Evolutionary conservation across 2,113 vertebrate genomes (phyloP), one percentile per base, ranked within the genome.

Genomic region (Oryzias melastigma): DNA sequence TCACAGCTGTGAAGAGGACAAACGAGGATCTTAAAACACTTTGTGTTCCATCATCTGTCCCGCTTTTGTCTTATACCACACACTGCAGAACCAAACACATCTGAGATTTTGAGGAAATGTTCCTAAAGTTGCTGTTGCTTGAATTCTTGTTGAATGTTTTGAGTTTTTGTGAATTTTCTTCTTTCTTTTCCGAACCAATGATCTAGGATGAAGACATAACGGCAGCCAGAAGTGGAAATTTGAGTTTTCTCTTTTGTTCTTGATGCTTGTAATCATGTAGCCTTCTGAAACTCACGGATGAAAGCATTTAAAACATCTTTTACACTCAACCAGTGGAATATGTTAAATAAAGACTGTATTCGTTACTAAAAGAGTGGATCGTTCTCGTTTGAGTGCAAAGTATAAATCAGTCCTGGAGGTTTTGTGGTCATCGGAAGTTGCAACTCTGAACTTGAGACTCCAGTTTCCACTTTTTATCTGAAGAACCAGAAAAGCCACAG

Each of bases 401-500:
- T 12, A 35, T 35, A 35, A 35, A 35, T 35, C 35, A 35, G 35
- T 35, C 35, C 35, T 35, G 35, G 35, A 35, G 35, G 35, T 35
- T 35, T 35, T 35, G 35, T 35, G 35, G 35, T 35, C 35, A 35
- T 35, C 35, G 35, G 35, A 35, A 35, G 35, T 35, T 3, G 35
- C 35, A 12, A 8, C 35, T 3, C 35, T 35, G 35, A 35, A 29
- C 63, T 52, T 41, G 17, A 59, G 20, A 52, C 19, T 49, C 19
- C 0, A 18, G 4, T 19, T 20, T 53, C 16, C 27, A 42, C 17
- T 1, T 73, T 63, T 88, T 86, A 89, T 90, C 85, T 77, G 45
- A 61, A 49, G 25, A 65, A 61, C n/a, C 90, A 91, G 87, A 85
- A 49, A 87, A 84, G 78, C 74, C 85, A 77, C 81, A 81, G 42